Percentiles rank a stretch among this genome's conserved stretches.
phyloP scores from a whole-genome alignment of 2,113 vertebrate species.

The Macaca mulatta region DNA sequence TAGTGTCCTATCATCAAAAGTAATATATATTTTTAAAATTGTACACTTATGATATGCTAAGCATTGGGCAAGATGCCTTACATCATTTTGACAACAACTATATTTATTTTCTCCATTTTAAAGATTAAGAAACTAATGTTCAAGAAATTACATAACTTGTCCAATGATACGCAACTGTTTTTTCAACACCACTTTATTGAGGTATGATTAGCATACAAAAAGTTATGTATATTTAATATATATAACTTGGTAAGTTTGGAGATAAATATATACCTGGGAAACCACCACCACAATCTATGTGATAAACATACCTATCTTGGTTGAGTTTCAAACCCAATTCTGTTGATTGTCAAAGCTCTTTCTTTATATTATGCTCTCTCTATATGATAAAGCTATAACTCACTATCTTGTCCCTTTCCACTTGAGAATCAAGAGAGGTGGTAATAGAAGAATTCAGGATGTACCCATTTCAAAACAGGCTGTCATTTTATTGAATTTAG shows the following conservation, averaged over 20 bases:
- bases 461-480: background rate
- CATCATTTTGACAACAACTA: constrained; percentile 10
- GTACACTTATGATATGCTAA: background rate
- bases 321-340: constrained; percentile 19
- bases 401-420: background rate
- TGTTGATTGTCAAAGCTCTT: constrained; percentile 13
- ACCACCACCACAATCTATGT: background rate
- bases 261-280: background rate
- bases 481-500: background rate
- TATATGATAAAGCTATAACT: background rate
- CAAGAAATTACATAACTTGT: background rate
- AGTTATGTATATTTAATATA: background rate
- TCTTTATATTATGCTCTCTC: background rate
- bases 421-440: background rate
- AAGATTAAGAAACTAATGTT: background rate
- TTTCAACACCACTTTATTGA: background rate
- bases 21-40: background rate
- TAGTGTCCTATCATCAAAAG: background rate
- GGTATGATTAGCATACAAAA: background rate
- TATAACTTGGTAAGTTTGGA: background rate
- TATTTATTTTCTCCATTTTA: background rate
- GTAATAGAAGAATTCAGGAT: background rate
- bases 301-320: background rate
- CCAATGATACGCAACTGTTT: background rate
- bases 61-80: background rate